A percentile compares a stretch with the other conserved stretches of the same genome.
These are phyloP conservation scores for Myxocyprinus asiaticus DNA, from an alignment of 2,113 vertebrate species.

Conservation along the genomic window DNA sequence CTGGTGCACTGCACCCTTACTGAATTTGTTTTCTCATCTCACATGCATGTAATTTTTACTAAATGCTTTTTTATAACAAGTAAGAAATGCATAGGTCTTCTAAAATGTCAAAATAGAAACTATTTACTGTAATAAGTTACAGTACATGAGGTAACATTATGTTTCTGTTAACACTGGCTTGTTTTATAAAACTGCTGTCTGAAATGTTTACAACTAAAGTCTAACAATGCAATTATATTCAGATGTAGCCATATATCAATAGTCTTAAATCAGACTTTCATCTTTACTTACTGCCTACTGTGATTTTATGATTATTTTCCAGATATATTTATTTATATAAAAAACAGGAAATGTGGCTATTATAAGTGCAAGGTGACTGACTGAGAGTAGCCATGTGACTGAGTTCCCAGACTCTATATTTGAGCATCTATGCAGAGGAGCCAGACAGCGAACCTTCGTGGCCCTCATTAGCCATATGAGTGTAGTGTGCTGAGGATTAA, in stretches of 20 bases:
- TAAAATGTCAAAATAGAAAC: too few relatives aligned
- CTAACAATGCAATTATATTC: neutral
- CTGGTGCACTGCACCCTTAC: neutral
- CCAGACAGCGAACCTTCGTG: constrained; percentile 30
- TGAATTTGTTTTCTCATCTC: neutral
- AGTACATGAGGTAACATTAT: too few relatives aligned
- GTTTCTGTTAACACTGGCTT: too few relatives aligned
- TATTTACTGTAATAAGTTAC: too few relatives aligned
- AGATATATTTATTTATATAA: neutral
- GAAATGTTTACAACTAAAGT: neutral
- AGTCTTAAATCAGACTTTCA: neutral
- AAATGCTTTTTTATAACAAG: neutral
- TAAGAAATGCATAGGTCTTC: neutral
- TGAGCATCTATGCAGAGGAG: neutral
- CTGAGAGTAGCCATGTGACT: constrained; percentile 41
- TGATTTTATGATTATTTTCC: neutral
- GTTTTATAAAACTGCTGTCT: neutral
- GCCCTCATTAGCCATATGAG: constrained; percentile 49
- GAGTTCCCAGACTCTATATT: constrained; percentile 43
- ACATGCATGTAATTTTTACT: neutral
- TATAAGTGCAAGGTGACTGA: constrained; percentile 23
- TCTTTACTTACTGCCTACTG: neutral
- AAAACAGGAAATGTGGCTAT: constrained; percentile 33
- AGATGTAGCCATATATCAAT: neutral
- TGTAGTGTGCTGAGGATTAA: constrained; percentile 47